phyloP scores from a whole-genome alignment of 64 coral and sea anemone species.

The Actinia equina region DNA sequence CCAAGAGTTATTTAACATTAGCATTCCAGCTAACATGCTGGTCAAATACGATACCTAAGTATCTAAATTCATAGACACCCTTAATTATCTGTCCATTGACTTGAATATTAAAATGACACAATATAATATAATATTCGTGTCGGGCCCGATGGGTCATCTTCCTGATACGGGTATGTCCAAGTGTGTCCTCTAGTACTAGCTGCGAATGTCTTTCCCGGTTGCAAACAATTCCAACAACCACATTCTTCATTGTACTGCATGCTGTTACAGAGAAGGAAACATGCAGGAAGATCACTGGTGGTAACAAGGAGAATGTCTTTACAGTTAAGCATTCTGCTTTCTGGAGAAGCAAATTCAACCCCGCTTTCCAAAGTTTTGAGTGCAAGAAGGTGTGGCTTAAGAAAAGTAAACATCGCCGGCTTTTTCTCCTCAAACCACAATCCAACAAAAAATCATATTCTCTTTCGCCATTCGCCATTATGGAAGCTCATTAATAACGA shows the following conservation, averaged over 20 bases:
- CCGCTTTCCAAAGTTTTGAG: conserved; percentile 37
- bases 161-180: background rate
- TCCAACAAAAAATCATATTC: conserved; percentile 80
- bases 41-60: too few species aligned
- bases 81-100: too few species aligned
- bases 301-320: conserved; percentile 23
- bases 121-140: background rate
- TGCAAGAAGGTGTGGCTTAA: conserved; percentile 32
- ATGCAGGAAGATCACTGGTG: conserved; percentile 49
- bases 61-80: too few species aligned
- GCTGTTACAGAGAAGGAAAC: conserved; percentile 48
- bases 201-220: conserved; percentile 20
- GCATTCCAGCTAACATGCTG: too few species aligned
- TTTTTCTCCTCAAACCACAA: too few species aligned
- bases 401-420: conserved; percentile 65
- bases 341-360: conserved; percentile 28
- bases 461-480: conserved; percentile 56
- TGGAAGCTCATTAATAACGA: conserved; percentile 61
- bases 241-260: conserved; percentile 59
- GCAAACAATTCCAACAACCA: conserved; percentile 52
- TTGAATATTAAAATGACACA: too few species aligned
- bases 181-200: background rate
- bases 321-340: conserved; percentile 26
- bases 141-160: background rate
- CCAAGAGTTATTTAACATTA: too few species aligned